Base-by-base conservation (phyloP, 2,888 invertebrate genomes). In the Hirtodrosophila duncani region DNA sequence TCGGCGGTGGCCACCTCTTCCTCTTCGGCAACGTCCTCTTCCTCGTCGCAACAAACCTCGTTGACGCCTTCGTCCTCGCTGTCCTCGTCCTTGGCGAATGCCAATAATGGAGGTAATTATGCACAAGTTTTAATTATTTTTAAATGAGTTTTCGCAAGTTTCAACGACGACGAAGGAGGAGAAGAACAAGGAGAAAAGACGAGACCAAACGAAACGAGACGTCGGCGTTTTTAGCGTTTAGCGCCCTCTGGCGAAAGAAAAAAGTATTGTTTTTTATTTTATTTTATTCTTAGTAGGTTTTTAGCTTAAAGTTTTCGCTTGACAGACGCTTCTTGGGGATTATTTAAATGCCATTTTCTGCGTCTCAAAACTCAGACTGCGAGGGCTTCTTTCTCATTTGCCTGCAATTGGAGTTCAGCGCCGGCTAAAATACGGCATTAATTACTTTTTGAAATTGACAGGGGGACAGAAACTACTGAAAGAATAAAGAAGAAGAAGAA, bases 1-100 rank as follows among this genome's bases (percentile, higher is more conserved):
- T 87, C 88, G 84, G 79, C 92, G 90, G 88, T 91, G 88, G 87
- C 94, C 91, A 92, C 93, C 91, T 90, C 90, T 90, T 87, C 89
- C 88, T 84, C 85, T n/a, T n/a, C n/a, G n/a, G 75, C 70, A 55
- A 56, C 86, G 89, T 78, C 68, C 86, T 87, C 89, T 88, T 75
- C 79, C n/a, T n/a, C n/a, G n/a, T n/a, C n/a, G n/a, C n/a, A n/a
- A n/a, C 83, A 78, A 57, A 85, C 87, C 63, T 75, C 82, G 23
- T 86, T 90, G 88, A 87, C 89, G 88, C 84, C 90, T 88, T 81
- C 82, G 41, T 74, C 81, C 11, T 82, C 83, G 42, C 62, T 82
- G 89, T 81, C 83, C 79, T 83, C 77, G 61, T 83, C 83, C 63
- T 70, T 83, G 70, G 80, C 82, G 65, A 85, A 83, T 80, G 77